phyloP scores from a whole-genome alignment of 37 sponge, comb jelly and placozoan genomes.

The Bolinopsis microptera region DNA sequence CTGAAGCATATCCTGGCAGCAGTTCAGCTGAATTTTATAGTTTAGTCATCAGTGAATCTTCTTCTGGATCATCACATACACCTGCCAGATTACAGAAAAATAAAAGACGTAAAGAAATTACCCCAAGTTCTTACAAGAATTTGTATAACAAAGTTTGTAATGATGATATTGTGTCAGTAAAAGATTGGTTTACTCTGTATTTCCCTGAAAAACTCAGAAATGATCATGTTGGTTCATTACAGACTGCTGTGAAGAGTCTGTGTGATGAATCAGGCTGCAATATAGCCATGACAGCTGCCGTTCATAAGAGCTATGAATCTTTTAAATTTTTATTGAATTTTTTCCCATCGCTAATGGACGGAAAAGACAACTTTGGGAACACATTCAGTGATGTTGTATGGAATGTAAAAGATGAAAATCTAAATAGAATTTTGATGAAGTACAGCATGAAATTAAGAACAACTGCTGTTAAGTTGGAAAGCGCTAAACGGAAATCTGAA shows the following conservation, averaged over 20 bases:
- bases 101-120: background rate
- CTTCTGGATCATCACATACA: background rate
- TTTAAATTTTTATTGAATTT: conserved; percentile 9
- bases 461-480: background rate
- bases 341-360: background rate
- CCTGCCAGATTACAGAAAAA: background rate
- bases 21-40: background rate
- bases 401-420: background rate
- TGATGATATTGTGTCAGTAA: background rate
- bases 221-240: too few species aligned
- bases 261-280: background rate
- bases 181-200: conserved; percentile 1
- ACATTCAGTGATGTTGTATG: conserved; percentile 16
- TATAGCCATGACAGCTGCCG: conserved; percentile 30
- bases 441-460: background rate
- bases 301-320: conserved; percentile 19
- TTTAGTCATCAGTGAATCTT: background rate
- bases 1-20: background rate
- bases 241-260: background rate
- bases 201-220: background rate
- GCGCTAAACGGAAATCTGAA: background rate
- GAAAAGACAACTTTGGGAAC: background rate
- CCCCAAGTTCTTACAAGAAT: background rate
- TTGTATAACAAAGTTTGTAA: conserved; percentile 16
- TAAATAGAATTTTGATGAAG: background rate